Evolutionary conservation across 2,797 vertebrate genomes (phyloP), one percentile per base, ranked within the genome.

Genomic region (Eulemur coronatus): DNA sequence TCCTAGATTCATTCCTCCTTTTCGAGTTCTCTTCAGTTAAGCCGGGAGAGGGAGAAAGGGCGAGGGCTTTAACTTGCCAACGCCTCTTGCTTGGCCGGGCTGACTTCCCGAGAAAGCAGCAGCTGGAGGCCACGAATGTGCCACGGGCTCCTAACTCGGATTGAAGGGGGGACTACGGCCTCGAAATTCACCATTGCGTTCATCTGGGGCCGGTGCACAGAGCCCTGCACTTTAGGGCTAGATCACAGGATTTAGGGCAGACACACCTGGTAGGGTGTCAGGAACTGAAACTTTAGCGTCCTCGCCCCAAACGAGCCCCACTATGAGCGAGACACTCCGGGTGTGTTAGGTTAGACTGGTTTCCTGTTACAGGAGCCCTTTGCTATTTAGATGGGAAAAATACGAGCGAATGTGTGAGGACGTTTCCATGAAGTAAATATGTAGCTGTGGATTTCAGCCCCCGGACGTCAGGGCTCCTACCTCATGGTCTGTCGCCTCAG

Each of bases 341-440:
- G 33, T 43, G 28, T 1, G 14, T 57, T 20, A 30, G 57, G 50
- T 79, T 11, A 30, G 28, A 2, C 24, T 38, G 52, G 18, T 61
- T 84, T 86, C 84, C 87, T 59, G 24, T 75, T n/a, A 69, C 79
- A 14, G 10, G 48, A 52, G 55, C n/a, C 48, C 50, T 76, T 73
- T 46, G 61, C 81, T 46, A 6, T 80, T 95, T 35, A 75, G 67
- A 65, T 73, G 79, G 70, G 73, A 26, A 91, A 73, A 84, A 70
- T 48, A n/a, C 0, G 18, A 67, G 33, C 0, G 0, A 35, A 8
- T 18, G 6, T 46, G 52, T 59, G 20, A 75, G 88, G 57, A 67
- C 9, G 7, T 3, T 28, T 41, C 35, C 9, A 14, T 18, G 65
- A 72, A 59, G n/a, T 38, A 14, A 65, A 46, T 35, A 24, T 4